Percentiles rank a stretch among this genome's conserved stretches.
Evolutionary conservation across 2,113 vertebrate genomes (phyloP).

Genomic region (Chamaetylas fuelleborni): DNA sequence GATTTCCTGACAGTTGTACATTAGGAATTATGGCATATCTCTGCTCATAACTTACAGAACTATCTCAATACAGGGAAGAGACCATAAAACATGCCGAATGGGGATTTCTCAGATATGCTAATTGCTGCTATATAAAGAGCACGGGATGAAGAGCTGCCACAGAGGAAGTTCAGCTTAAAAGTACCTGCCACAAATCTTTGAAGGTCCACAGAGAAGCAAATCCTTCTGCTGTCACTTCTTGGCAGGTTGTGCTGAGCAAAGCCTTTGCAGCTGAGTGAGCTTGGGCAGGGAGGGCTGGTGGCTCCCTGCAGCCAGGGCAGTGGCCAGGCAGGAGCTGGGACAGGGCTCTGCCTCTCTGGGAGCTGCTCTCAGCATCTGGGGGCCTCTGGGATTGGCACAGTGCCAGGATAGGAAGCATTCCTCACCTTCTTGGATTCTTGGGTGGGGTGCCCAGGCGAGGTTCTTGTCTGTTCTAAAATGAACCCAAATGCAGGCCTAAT

Average conservation of each 20-base stretch:
- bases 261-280: neutral
- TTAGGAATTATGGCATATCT: conserved; percentile 59
- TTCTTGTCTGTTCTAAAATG: neutral
- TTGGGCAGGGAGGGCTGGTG: neutral
- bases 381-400: accelerated
- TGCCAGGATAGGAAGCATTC: accelerated
- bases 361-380: neutral
- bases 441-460: accelerated
- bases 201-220: neutral
- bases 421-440: neutral
- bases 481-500: neutral
- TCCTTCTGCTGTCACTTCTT: neutral
- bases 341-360: accelerated
- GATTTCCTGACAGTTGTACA: conserved; percentile 62
- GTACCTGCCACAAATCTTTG: conserved; percentile 35
- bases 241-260: neutral
- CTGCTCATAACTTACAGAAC: conserved; percentile 53
- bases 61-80: conserved; percentile 43
- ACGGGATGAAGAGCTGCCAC: neutral
- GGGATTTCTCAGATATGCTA: conserved; percentile 63
- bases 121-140: conserved; percentile 56
- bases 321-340: neutral
- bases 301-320: neutral
- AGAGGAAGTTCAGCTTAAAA: conserved; percentile 21
- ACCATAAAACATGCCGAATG: conserved; percentile 44